Evolutionary conservation across 2,113 vertebrate genomes (phyloP).

Genomic region (Rhinopomastus cyanomelas): DNA sequence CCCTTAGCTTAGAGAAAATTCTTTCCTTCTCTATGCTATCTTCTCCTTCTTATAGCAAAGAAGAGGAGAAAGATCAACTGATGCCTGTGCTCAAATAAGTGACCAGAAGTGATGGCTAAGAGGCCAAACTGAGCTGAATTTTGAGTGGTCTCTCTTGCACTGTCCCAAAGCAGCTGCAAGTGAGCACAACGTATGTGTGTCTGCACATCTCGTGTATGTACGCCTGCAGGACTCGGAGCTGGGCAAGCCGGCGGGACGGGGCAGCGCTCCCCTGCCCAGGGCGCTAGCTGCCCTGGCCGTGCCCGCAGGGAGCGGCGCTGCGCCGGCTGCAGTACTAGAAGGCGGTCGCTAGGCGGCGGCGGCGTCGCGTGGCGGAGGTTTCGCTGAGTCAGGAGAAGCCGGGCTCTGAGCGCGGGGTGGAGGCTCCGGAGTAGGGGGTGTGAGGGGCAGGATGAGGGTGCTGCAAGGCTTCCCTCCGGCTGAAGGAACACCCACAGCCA

Average conservation of each 20-base stretch:
- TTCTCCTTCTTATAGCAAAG: fast-evolving
- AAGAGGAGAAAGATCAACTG: neutral
- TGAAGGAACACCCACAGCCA: neutral
- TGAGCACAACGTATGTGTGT: fast-evolving
- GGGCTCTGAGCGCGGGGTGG: fast-evolving
- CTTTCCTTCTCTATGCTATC: neutral
- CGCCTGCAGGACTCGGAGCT: fast-evolving
- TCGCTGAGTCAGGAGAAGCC: fast-evolving
- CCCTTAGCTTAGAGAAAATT: neutral
- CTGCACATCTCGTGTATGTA: fast-evolving
- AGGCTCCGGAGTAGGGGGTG: fast-evolving
- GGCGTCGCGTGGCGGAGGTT: neutral
- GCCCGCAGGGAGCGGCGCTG: neutral
- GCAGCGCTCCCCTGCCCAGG: no score
- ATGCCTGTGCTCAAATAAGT: fast-evolving
- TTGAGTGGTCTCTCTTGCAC: fast-evolving
- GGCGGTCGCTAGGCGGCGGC: fast-evolving
- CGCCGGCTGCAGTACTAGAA: neutral
- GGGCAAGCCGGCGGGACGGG: neutral
- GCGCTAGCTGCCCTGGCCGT: neutral
- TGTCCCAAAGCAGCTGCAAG: fast-evolving
- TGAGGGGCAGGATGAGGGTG: neutral
- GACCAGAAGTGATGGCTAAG: fast-evolving
- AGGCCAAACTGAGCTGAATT: fast-evolving
- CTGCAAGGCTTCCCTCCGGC: neutral